Evolutionary conservation across 2,113 vertebrate species (phyloP), one percentile per base, ranked within the genome.

Genomic region (Calypte anna): DNA sequence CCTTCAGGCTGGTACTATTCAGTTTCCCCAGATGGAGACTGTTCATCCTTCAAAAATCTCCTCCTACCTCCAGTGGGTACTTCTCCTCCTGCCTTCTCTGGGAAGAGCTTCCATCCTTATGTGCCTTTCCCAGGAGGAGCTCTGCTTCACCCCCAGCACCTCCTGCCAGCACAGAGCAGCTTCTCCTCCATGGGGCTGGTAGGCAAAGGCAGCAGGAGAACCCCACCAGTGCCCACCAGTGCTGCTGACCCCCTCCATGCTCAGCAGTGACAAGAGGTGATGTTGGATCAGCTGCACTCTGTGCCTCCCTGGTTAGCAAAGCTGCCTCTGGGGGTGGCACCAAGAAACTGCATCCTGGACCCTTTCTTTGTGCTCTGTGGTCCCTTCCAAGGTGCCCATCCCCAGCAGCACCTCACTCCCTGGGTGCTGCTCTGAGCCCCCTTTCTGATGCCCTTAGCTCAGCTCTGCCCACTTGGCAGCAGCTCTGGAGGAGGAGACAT

Each of bases 401-500:
- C 13, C 3, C 53, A 48, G 23, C 5, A 3, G 61, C 16, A 22
- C n/a, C 54, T 81, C 1, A 2, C 27, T 84, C 68, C 36, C 36
- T 2, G 3, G 2, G 8, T 19, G 64, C 46, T 61, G 51, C 7
- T 74, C 17, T 43, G 40, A 87, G 70, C 54, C 55, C 78, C 38
- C 21, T 25, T 80, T 68, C 40, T 4, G 25, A n/a, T 72, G 63
- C 62, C 48, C 18, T 28, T 27, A 43, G 36, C 43, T 73, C 28
- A 20, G 58, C 33, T 76, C 88, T 91, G 33, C 24, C 50, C 63
- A 46, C 20, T 8, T 30, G 58, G 31, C 68, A 80, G 50, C 30
- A 55, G 0, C 54, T 63, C 31, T 40, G 55, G 0, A 0, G 13
- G 53, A 66, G 51, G 46, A 79, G 53, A 20, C 1, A 3, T 72